Conservation (phyloP, 2,888 invertebrate species). For the Blomia tropicalis region DNA sequence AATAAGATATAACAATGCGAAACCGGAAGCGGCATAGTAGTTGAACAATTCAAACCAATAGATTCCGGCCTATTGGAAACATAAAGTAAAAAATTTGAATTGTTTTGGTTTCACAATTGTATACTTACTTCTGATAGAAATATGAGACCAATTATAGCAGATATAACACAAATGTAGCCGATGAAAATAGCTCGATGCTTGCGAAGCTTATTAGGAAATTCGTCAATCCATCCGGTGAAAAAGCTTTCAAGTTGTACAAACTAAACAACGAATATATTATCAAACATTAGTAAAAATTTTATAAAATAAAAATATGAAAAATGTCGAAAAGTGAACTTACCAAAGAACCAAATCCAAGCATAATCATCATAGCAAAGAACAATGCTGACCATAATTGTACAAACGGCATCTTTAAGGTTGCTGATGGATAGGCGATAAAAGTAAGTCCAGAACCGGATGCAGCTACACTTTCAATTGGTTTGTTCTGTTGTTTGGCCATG, state of each 20-base stretch:
- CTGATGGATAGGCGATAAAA: slow-evolving; percentile 79
- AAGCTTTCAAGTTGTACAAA: slow-evolving; percentile 98
- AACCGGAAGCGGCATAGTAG: slow-evolving; percentile 96
- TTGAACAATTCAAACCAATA: slow-evolving; percentile 97
- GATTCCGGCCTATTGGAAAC: slow-evolving; percentile 69
- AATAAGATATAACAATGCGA: slow-evolving; percentile 84
- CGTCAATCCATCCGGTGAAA: slow-evolving; percentile 89
- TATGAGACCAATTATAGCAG: slow-evolving; percentile 82
- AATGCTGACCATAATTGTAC: slow-evolving; percentile 78
- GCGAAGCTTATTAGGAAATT: slow-evolving; percentile 74
- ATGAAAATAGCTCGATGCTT: slow-evolving; percentile 80
- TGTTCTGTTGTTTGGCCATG: slow-evolving; percentile 41
- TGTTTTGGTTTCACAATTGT: not conserved
- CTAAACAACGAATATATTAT: no score
- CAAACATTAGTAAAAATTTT: no score
- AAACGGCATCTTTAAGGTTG: slow-evolving; percentile 72
- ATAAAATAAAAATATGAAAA: slow-evolving; percentile 18
- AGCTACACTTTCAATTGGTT: slow-evolving; percentile 82
- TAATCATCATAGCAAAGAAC: slow-evolving; percentile 79
- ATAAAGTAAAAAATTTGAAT: not conserved
- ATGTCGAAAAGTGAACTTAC: slow-evolving; percentile 37
- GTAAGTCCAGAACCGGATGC: slow-evolving; percentile 55
- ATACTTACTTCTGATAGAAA: slow-evolving; percentile 61
- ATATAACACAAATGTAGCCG: slow-evolving; percentile 73
- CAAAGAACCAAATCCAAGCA: slow-evolving; percentile 77